Conservation (phyloP, 1,140 invertebrate genomes). For the Dufourea novaeangliae region DNA sequence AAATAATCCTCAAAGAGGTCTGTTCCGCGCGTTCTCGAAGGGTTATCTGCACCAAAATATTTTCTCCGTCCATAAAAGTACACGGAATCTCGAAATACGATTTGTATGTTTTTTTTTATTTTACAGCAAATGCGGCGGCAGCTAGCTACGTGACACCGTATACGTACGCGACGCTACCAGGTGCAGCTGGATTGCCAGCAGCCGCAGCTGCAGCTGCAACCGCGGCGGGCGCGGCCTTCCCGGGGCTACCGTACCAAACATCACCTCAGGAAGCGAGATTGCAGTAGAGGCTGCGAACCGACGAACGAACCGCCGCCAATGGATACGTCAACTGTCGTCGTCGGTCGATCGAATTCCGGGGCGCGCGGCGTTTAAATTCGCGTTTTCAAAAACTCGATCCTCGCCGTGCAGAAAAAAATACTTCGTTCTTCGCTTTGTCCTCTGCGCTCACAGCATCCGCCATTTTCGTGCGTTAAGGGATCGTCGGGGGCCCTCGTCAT, state of each 20-base stretch:
- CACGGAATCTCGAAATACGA: not conserved
- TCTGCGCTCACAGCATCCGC: not conserved
- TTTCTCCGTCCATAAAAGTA: not conserved
- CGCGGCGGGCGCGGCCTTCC: constrained; percentile 81
- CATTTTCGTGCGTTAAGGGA: not conserved
- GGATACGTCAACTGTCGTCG: constrained; percentile 24
- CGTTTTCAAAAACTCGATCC: constrained; percentile 8
- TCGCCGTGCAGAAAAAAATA: not conserved
- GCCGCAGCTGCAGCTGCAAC: constrained; percentile 78
- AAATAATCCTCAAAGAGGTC: not conserved
- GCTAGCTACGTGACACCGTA: constrained; percentile 88
- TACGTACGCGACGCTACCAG: constrained; percentile 85
- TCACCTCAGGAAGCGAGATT: constrained; percentile 84
- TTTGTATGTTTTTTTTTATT: constrained; percentile 16
- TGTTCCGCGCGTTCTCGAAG: not conserved
- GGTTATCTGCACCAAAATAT: not conserved
- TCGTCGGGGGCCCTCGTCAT: too few relatives aligned
- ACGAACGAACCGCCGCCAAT: constrained; percentile 8
- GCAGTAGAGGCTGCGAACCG: constrained; percentile 80
- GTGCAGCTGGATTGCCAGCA: constrained; percentile 82
- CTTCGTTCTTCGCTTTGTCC: not conserved
- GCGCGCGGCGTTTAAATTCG: constrained; percentile 1
- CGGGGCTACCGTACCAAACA: constrained; percentile 85
- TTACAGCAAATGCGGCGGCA: constrained; percentile 81
- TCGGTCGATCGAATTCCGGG: not conserved